Base-by-base conservation (phyloP, 1,140 invertebrate genomes). In the Drosophila kepulauana region DNA sequence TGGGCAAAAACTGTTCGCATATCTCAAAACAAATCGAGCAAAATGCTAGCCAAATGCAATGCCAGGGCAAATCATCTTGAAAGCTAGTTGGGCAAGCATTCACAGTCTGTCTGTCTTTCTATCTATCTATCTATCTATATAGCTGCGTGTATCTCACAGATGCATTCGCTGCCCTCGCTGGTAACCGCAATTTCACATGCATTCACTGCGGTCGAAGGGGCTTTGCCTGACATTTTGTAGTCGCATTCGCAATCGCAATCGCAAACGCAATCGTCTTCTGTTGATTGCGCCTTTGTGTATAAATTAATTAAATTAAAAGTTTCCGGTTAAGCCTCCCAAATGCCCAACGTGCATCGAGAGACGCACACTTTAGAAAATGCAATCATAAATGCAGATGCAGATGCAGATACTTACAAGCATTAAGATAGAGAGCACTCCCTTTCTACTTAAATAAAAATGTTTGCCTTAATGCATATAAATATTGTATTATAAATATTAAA, bases 271-370 rank as follows among this genome's bases (percentile, higher is more conserved):
- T 75, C 74, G 71, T 65, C 85, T 85, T 82, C 65, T 81, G 81
- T 81, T 89, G 85, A 89, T 89, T 89, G 82, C 86, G 88, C 89
- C 84, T 86, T 91, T 91, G 79, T 91, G 89, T 84, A 85, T 88
- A 88, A 91, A 91, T 91, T 91, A 91, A 91, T 91, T 91, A 91
- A 91, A 91, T 91, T 91, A 91, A 91, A 91, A 91, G 85, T 91
- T 91, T 91, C 89, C 89, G 90, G 89, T 91, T 91, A 91, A 88
- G 78, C 89, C 88, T 89, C 72, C 51, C 86, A 77, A 89, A 90
- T 64, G 79, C 59, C 70, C 41, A 72, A 76, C 56, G 69, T 51
- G 48, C 48, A 25, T 25, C 20, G 20, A 28, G 8, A 54, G 28
- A 3, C 28, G 30, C 7, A 58, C 11, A 43, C 13, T 51, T 8